These are phyloP conservation scores for Scaptomyza graminum DNA, from an alignment of 1,140 invertebrate species.

Conservation along the genomic window DNA sequence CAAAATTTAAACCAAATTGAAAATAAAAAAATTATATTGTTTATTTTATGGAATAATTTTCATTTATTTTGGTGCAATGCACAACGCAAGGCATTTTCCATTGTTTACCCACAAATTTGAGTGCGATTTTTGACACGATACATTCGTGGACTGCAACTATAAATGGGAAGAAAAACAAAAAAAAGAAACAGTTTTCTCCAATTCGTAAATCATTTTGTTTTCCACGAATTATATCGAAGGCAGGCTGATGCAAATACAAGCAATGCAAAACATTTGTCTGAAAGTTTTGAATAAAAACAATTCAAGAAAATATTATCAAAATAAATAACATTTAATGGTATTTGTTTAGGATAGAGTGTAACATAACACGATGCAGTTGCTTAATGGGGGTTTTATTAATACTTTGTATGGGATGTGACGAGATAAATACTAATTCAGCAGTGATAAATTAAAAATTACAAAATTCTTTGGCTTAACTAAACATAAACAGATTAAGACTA, in stretches of 20 bases:
- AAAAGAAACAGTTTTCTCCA: slow-evolving; percentile 25
- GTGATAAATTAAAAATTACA: not conserved
- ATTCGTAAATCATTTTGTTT: slow-evolving; percentile 26
- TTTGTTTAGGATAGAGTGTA: slow-evolving; percentile 12
- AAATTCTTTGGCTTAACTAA: slow-evolving; percentile 34
- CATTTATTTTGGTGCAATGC: slow-evolving; percentile 52
- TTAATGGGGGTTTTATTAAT: slow-evolving; percentile 21
- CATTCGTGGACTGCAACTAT: slow-evolving; percentile 50
- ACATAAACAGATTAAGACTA: slow-evolving; percentile 5
- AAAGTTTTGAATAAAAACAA: slow-evolving; percentile 30
- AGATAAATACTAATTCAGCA: slow-evolving; percentile 13
- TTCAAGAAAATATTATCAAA: not conserved
- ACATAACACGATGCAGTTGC: slow-evolving; percentile 20
- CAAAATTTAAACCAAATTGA: slow-evolving; percentile 24
- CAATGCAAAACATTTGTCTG: slow-evolving; percentile 30
- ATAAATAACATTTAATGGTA: slow-evolving; percentile 30
- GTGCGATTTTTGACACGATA: slow-evolving; percentile 19
- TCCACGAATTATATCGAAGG: slow-evolving; percentile 14
- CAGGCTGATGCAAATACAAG: slow-evolving; percentile 43
- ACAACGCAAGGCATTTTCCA: slow-evolving; percentile 54
- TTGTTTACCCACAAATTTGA: slow-evolving; percentile 57
- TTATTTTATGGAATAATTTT: slow-evolving; percentile 51
- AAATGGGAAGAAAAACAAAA: slow-evolving; percentile 21
- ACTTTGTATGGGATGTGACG: slow-evolving; percentile 29
- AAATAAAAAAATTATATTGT: slow-evolving; percentile 55